These are phyloP conservation scores for Pachyramphus minor DNA, from an alignment of 2,113 vertebrate genomes.

Conservation along the genomic window DNA sequence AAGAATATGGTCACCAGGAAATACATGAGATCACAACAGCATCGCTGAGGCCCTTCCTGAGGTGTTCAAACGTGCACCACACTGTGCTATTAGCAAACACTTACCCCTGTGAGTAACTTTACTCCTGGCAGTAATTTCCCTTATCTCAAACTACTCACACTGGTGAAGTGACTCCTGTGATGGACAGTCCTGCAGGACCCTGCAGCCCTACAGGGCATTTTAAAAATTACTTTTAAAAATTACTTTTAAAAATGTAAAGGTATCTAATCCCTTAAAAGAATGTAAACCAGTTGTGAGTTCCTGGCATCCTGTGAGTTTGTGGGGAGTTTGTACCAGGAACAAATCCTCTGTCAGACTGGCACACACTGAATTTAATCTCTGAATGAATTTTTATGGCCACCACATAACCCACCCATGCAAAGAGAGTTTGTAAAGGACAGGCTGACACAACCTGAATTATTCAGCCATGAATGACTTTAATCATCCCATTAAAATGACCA, in stretches of 20 bases:
- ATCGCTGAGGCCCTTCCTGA: background rate
- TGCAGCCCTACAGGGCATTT: background rate
- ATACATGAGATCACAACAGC: background rate
- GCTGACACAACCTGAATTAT: background rate
- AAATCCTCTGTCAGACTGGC: background rate
- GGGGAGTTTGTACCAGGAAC: background rate
- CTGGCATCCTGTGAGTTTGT: background rate
- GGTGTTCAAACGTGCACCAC: background rate
- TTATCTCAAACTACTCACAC: fast-evolving
- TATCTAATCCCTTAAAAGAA: background rate
- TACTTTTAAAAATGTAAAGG: background rate
- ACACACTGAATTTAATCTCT: background rate
- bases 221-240: fast-evolving
- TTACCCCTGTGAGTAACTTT: background rate
- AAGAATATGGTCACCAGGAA: background rate
- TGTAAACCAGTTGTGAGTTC: background rate
- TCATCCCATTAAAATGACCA: background rate
- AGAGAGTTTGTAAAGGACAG: background rate
- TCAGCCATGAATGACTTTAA: background rate
- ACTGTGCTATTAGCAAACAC: background rate
- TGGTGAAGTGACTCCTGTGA: too few species aligned
- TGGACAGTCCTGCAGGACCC: background rate
- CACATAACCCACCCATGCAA: background rate
- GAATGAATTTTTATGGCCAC: background rate
- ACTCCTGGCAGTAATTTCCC: background rate